A percentile compares a stretch with the other conserved stretches of the same genome.
phyloP scores from a whole-genome alignment of 1,140 invertebrate species.

The Habropoda laboriosa region DNA sequence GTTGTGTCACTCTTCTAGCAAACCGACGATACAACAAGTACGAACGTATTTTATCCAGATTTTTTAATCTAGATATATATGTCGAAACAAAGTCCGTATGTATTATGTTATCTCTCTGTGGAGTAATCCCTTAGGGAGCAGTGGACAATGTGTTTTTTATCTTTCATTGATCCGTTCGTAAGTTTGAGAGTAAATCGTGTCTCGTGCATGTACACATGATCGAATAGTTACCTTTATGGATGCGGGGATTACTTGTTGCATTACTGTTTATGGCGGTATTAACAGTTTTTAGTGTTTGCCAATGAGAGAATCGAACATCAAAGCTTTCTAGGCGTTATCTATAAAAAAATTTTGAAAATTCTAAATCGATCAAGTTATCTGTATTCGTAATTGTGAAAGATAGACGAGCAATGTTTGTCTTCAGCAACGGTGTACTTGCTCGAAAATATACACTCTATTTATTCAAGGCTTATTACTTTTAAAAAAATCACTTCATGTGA shows the following conservation, averaged over 20 bases:
- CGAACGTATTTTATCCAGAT: too few relatives aligned
- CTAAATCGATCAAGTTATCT: background rate
- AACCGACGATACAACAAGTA: too few relatives aligned
- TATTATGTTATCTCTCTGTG: background rate
- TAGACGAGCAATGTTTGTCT: background rate
- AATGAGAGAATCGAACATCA: too few relatives aligned
- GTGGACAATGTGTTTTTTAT: background rate
- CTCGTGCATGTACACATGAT: background rate
- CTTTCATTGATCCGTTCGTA: background rate
- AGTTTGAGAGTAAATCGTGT: background rate
- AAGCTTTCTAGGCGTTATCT: too few relatives aligned
- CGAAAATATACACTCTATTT: background rate
- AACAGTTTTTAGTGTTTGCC: background rate
- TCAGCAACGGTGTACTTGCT: background rate
- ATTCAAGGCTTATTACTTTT: constrained; percentile 14
- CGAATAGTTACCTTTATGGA: background rate
- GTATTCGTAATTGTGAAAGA: background rate
- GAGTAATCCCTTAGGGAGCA: background rate
- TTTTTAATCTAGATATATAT: background rate
- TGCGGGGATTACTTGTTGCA: background rate
- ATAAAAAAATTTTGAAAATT: background rate
- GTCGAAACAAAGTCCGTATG: background rate
- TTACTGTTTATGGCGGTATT: background rate
- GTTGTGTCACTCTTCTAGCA: too few relatives aligned
- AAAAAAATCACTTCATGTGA: background rate